Evolutionary conservation across 2,888 invertebrate genomes (phyloP), one percentile per base, ranked within the genome.

Genomic region (Muscina levida): DNA sequence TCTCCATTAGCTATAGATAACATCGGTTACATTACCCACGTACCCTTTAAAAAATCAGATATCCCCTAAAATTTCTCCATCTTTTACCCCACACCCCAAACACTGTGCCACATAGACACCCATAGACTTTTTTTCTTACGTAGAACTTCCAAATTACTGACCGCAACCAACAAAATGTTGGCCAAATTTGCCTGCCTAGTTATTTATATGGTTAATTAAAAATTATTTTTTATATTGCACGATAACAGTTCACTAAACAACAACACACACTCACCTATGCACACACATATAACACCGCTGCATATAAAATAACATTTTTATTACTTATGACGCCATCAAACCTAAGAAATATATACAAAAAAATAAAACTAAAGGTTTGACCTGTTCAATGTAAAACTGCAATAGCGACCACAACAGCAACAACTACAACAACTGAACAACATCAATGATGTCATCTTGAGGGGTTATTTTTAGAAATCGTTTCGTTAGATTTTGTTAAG

Each of bases 201-300:
- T 71, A 66, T 77, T 80, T 67, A 71, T 73, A 57, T 53, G 77
- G 46, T 57, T 67, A 74, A 81, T 74, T 72, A 72, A 74, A 81
- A 74, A 68, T 77, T 22, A 81, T 74, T n/a, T 81, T 74, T 74
- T 67, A 59, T 65, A 57, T 79, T 31, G 48, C 0, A 42, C 26
- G 62, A 62, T 62, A 62, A 42, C 37, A 62, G 17, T 39, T 4
- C 15, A 62, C 59, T n/a, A 59, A 17, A 59, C 3, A 59, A 22
- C n/a, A 53, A 53, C 53, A 53, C n/a, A 17, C 53, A 5, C 4
- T n/a, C 10, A 59, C 37, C 39, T n/a, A n/a, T 26, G 6, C 1
- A 68, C 46, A 59, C 56, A n/a, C 13, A 74, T 67, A 74, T 53
- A n/a, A n/a, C n/a, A n/a, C n/a, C n/a, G n/a, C n/a, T n/a, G n/a